A percentile compares a stretch with the other conserved stretches of the same genome.
Conservation (phyloP, 2,113 vertebrate genomes). For the Phrynosoma platyrhinos region DNA sequence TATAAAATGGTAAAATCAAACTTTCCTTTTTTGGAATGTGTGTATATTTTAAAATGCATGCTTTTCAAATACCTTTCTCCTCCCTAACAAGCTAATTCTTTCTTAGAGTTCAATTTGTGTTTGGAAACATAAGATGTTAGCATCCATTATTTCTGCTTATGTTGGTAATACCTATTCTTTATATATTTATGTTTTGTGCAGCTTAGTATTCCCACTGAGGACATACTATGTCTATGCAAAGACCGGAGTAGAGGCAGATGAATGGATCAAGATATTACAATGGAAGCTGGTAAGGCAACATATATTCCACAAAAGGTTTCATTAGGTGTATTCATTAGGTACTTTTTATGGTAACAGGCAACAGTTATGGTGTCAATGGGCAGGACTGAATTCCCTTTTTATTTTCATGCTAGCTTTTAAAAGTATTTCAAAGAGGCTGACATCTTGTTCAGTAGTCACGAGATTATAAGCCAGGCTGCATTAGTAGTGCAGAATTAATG, state of each 20-base stretch:
- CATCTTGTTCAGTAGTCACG: too few relatives aligned
- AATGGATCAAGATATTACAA: conserved; percentile 94
- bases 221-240: conserved; percentile 94
- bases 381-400: background rate
- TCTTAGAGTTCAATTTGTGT: background rate
- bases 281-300: conserved; percentile 92
- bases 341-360: background rate
- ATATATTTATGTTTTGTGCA: conserved; percentile 65
- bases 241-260: conserved; percentile 93
- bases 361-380: background rate
- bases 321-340: background rate
- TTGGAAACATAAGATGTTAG: background rate
- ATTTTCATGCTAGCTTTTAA: background rate
- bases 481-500: too few relatives aligned
- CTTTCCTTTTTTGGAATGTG: too few relatives aligned
- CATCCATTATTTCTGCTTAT: background rate
- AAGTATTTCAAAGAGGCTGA: background rate
- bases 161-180: background rate
- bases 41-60: too few relatives aligned
- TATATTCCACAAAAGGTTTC: background rate
- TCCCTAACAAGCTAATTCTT: background rate
- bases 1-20: too few relatives aligned
- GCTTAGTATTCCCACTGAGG: conserved; percentile 94
- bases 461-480: too few relatives aligned
- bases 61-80: background rate